Evolutionary conservation across 2,113 vertebrate genomes (phyloP).

Genomic region (Cyanoramphus novaezelandiae): DNA sequence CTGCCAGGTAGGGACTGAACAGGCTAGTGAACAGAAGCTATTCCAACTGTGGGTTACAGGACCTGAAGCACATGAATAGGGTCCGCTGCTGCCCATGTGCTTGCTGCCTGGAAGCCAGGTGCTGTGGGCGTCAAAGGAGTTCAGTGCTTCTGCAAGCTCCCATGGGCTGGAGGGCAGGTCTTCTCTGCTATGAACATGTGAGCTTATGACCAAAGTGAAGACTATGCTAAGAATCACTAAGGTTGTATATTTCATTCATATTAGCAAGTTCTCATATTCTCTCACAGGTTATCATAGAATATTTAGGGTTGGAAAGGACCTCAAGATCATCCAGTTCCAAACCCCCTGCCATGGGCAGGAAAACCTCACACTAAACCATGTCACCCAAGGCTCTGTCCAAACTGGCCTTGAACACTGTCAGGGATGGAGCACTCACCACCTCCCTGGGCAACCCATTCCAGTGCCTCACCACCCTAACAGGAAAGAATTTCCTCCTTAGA

Average conservation of each 20-base stretch:
- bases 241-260: neutral
- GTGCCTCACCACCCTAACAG: no score
- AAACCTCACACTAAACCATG: no score
- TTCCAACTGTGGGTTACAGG: neutral
- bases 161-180: neutral
- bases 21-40: neutral
- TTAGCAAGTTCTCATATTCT: neutral
- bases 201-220: neutral
- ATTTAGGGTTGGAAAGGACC: no score
- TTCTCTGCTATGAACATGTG: neutral
- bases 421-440: no score
- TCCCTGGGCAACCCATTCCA: no score
- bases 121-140: accelerated
- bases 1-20: neutral
- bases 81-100: accelerated
- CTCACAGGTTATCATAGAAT: neutral
- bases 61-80: neutral
- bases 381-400: no score
- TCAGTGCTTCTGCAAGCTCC: neutral
- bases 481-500: no score
- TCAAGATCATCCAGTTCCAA: no score
- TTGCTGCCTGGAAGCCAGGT: neutral
- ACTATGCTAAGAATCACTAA: neutral
- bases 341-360: no score
- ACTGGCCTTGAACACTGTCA: no score